Percentiles rank a stretch among this genome's conserved stretches.
Evolutionary conservation across 2,113 vertebrate species (phyloP).

Genomic region (Rhinopithecus roxellana): DNA sequence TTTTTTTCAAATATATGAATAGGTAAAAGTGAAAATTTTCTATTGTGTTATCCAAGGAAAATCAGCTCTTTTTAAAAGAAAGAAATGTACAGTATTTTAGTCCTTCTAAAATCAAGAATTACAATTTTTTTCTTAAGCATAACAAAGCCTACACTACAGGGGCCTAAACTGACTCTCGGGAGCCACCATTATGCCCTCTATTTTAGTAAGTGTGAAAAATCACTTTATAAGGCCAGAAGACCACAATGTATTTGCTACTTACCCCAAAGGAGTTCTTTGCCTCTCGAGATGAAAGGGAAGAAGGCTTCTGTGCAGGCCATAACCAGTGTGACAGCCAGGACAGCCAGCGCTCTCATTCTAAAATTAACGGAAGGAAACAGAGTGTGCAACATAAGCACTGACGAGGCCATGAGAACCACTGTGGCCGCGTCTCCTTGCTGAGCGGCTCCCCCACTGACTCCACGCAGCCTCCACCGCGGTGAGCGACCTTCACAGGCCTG

Average conservation of each 20-base stretch:
- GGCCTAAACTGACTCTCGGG: background rate
- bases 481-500: rapidly evolving
- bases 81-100: background rate
- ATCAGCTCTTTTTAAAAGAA: background rate
- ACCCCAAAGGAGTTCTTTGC: conserved; percentile 72
- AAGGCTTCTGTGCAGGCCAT: conserved; percentile 64
- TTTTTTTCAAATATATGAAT: background rate
- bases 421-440: too few species aligned
- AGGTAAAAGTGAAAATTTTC: background rate
- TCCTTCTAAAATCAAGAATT: background rate
- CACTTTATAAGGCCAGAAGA: background rate
- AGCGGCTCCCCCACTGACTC: rapidly evolving
- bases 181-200: rapidly evolving
- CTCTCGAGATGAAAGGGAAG: conserved; percentile 61
- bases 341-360: conserved; percentile 69
- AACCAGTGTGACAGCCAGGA: conserved; percentile 65
- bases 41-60: background rate
- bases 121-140: background rate
- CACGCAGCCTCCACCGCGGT: rapidly evolving
- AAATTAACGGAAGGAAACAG: conserved; percentile 31
- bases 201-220: background rate
- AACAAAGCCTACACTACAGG: background rate
- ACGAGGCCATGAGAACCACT: too few species aligned
- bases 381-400: background rate
- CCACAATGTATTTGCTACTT: background rate